Evolutionary conservation across 2,888 invertebrate species (phyloP).

Genomic region (Adelognathus sp.): DNA sequence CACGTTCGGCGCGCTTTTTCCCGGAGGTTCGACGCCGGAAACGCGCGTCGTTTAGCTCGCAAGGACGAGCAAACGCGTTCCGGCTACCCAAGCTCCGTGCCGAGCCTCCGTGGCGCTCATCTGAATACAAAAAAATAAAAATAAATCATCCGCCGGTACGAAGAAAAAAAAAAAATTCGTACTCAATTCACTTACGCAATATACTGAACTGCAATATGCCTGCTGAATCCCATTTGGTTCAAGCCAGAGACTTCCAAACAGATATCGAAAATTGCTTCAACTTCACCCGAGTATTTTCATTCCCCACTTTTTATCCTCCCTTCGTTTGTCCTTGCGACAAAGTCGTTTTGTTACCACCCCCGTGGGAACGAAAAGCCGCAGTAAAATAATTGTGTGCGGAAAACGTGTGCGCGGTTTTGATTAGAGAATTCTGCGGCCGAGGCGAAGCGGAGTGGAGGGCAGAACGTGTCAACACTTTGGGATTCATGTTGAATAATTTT

Average conservation of each 20-base stretch:
- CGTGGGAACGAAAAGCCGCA: background rate
- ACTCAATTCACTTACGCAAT: no score
- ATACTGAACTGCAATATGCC: no score
- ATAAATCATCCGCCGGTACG: conserved; percentile 35
- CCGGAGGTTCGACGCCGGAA: conserved; percentile 59
- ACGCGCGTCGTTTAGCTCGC: conserved; percentile 48
- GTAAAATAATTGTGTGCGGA: conserved; percentile 8
- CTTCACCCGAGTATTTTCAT: no score
- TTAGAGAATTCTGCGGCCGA: conserved; percentile 4
- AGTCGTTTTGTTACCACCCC: background rate
- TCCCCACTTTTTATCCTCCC: background rate
- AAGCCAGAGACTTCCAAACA: no score
- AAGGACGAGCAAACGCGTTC: conserved; percentile 38
- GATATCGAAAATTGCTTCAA: no score
- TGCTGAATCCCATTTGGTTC: no score
- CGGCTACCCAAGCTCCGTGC: conserved; percentile 14
- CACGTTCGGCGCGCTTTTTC: conserved; percentile 51
- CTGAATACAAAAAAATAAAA: conserved; percentile 30
- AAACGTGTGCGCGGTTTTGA: conserved; percentile 22
- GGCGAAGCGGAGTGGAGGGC: background rate
- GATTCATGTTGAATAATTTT: conserved; percentile 35
- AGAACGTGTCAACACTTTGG: conserved; percentile 4
- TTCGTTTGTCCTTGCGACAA: background rate
- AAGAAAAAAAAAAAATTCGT: conserved; percentile 52
- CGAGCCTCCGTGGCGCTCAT: conserved; percentile 18